A percentile compares a stretch with the other conserved stretches of the same genome.
These are phyloP conservation scores for Potorous gilbertii DNA, from an alignment of 2,797 vertebrate genomes.

Conservation along the genomic window DNA sequence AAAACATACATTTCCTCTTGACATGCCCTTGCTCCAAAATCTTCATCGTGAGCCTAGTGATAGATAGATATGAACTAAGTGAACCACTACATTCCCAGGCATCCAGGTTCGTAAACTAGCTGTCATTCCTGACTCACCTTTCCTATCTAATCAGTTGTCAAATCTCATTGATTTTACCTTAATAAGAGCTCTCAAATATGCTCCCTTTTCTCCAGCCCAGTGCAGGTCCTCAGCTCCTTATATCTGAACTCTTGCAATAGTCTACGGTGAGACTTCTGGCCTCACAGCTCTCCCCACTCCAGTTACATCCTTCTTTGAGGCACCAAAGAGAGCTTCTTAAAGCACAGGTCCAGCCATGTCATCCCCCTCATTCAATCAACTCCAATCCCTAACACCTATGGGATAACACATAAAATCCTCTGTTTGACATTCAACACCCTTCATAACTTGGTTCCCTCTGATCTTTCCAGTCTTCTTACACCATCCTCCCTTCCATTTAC, in stretches of 20 bases:
- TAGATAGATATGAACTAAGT: neutral
- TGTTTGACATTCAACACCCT: neutral
- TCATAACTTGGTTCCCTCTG: neutral
- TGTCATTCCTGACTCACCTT: neutral
- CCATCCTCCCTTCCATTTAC: neutral
- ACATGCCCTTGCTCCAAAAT: neutral
- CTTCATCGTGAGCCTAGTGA: neutral
- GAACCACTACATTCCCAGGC: neutral
- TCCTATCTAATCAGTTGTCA: neutral
- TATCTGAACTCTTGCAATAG: neutral
- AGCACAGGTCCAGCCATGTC: neutral
- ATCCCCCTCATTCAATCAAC: neutral
- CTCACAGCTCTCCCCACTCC: neutral
- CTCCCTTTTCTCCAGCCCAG: neutral
- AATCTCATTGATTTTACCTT: neutral
- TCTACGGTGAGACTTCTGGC: neutral
- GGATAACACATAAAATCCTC: neutral
- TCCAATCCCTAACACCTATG: neutral
- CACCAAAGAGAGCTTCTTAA: neutral
- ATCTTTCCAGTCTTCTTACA: neutral
- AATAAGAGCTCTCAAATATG: neutral
- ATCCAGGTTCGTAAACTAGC: neutral
- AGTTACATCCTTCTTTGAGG: neutral
- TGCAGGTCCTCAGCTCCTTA: neutral
- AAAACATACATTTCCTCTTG: neutral